Conservation (phyloP, 2,888 invertebrate species). For the Pollenia angustigena region DNA sequence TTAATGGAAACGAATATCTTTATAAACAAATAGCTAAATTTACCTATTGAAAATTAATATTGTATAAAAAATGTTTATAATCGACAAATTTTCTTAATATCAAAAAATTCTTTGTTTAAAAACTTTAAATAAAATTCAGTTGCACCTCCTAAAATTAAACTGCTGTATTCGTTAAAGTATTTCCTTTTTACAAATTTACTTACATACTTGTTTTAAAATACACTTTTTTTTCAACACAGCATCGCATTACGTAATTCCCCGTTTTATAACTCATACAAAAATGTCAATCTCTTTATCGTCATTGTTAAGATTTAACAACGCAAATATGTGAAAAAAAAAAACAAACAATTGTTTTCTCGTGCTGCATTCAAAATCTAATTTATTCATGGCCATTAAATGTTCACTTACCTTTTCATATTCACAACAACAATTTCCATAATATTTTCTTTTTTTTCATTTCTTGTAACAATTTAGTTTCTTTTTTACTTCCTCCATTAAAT, state of each 20-base stretch:
- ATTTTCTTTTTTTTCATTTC: background rate
- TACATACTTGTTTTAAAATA: background rate
- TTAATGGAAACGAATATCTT: too few relatives aligned
- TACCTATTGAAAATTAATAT: too few relatives aligned
- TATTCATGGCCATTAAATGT: constrained; percentile 64
- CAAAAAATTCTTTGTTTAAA: too few relatives aligned
- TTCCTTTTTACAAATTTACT: background rate
- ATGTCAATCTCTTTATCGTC: constrained; percentile 28
- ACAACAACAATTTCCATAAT: background rate
- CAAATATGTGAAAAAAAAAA: background rate
- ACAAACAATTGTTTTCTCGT: background rate
- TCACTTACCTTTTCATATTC: constrained; percentile 58
- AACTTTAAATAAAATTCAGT: too few relatives aligned
- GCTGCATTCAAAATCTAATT: constrained; percentile 41
- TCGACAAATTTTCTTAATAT: too few relatives aligned
- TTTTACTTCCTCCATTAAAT: constrained; percentile 22
- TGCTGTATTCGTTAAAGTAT: background rate
- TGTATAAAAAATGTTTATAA: too few relatives aligned
- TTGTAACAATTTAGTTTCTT: constrained; percentile 24
- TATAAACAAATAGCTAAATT: too few relatives aligned
- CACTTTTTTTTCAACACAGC: too few relatives aligned
- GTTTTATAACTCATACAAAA: background rate
- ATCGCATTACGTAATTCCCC: background rate
- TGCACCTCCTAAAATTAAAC: too few relatives aligned
- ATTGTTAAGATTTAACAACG: constrained; percentile 18